Evolutionary conservation across 2,888 invertebrate species (phyloP).

Genomic region (Drosophila mimica): DNA sequence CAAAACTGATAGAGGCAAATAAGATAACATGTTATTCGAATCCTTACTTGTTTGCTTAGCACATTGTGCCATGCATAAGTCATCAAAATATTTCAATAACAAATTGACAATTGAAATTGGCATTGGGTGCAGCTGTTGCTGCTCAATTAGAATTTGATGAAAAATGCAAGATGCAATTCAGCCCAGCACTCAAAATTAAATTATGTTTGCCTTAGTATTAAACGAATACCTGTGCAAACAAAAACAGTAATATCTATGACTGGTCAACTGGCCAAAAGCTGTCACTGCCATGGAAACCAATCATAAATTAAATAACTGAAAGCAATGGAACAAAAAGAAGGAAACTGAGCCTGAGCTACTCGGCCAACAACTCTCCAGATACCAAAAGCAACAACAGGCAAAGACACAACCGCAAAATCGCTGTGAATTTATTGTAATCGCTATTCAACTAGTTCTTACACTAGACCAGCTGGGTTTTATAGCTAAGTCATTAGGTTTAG

Average conservation of each 20-base stretch:
- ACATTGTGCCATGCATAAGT: conserved; percentile 67
- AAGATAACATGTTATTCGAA: background rate
- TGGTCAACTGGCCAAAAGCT: conserved; percentile 19
- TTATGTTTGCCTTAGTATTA: conserved; percentile 20
- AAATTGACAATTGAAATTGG: conserved; percentile 69
- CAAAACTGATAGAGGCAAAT: background rate
- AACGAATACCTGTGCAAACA: conserved; percentile 15
- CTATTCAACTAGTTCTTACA: conserved; percentile 29
- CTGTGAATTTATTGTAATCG: conserved; percentile 41
- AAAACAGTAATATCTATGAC: conserved; percentile 13
- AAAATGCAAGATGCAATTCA: conserved; percentile 46
- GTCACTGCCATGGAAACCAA: conserved; percentile 47
- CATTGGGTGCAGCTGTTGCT: conserved; percentile 30
- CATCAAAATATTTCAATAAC: conserved; percentile 70
- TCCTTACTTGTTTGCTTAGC: conserved; percentile 45
- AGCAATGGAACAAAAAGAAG: conserved; percentile 36
- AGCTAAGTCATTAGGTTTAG: conserved; percentile 49
- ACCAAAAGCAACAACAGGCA: conserved; percentile 41
- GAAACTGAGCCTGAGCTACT: conserved; percentile 36
- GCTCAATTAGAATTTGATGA: conserved; percentile 59
- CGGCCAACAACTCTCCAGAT: conserved; percentile 32
- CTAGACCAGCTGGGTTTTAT: conserved; percentile 43
- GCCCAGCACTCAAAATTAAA: conserved; percentile 48
- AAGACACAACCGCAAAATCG: conserved; percentile 58
- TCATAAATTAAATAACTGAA: conserved; percentile 55